Evolutionary conservation across 2,113 vertebrate genomes (phyloP).

Genomic region (Pampusana beccarii): DNA sequence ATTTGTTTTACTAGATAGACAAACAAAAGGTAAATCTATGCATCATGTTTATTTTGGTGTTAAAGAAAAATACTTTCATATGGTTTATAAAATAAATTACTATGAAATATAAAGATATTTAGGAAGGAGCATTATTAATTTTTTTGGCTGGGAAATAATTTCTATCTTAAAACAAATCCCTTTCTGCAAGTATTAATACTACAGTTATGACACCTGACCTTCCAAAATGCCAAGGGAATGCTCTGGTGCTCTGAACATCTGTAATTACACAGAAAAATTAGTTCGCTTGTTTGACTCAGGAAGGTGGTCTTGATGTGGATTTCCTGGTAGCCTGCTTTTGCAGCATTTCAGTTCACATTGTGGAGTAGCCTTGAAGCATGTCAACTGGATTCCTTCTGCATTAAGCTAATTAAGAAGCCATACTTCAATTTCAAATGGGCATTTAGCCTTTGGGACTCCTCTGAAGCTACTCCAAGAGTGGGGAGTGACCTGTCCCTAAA

Average conservation of each 20-base stretch:
- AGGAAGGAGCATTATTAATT: background rate
- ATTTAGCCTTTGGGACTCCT: background rate
- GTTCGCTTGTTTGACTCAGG: background rate
- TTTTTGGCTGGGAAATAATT: background rate
- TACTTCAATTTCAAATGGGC: accelerated
- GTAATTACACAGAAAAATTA: background rate
- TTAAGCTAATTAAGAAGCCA: background rate
- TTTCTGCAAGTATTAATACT: background rate
- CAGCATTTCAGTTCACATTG: background rate
- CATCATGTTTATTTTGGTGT: background rate
- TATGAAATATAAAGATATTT: background rate
- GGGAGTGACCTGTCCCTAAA: background rate
- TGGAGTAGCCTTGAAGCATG: too few species aligned
- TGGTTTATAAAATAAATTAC: background rate
- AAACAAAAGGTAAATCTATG: background rate
- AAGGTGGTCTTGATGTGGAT: background rate
- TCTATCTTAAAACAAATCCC: background rate
- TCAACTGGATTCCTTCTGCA: too few species aligned
- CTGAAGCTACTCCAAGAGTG: background rate
- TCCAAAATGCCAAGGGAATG: background rate
- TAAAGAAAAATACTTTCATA: background rate
- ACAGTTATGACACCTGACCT: background rate
- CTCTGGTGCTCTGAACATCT: background rate
- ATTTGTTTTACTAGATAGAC: background rate
- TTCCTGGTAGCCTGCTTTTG: background rate